These are phyloP conservation scores for Drosophila sproati DNA, from an alignment of 1,140 invertebrate species.

Conservation along the genomic window DNA sequence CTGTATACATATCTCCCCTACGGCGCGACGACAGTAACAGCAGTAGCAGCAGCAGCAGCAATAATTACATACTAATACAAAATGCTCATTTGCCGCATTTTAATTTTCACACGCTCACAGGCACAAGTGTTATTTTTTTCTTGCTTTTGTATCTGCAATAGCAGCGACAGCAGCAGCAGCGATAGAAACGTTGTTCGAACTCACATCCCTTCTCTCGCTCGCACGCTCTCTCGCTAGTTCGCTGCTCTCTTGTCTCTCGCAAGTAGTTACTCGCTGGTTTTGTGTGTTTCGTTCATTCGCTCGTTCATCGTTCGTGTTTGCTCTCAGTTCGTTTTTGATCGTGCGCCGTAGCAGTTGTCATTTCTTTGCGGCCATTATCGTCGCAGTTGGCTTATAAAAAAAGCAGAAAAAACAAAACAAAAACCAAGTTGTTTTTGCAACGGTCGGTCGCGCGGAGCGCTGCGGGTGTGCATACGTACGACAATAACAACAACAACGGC, in stretches of 20 bases:
- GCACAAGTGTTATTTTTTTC: constrained; percentile 68
- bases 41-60: constrained; percentile 36
- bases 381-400: constrained; percentile 38
- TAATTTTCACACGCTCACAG: constrained; percentile 74
- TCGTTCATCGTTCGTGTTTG: constrained; percentile 4
- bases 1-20: constrained; percentile 37
- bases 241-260: neutral
- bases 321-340: constrained; percentile 60
- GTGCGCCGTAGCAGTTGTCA: constrained; percentile 62
- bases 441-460: constrained; percentile 43
- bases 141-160: constrained; percentile 31
- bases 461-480: constrained; percentile 48
- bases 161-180: neutral
- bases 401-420: constrained; percentile 20
- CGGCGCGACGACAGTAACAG: constrained; percentile 33
- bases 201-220: constrained; percentile 10
- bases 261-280: neutral
- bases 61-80: constrained; percentile 80
- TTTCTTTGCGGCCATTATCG: constrained; percentile 40
- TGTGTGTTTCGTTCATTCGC: no score
- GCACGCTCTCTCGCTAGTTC: constrained; percentile 9
- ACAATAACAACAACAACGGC: constrained; percentile 9
- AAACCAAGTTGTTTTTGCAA: constrained; percentile 62
- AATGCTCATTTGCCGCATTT: constrained; percentile 80
- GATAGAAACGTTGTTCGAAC: constrained; percentile 11